These are phyloP conservation scores for Micropoecilia bifurca DNA, from an alignment of 2,797 vertebrate genomes.

Conservation along the genomic window DNA sequence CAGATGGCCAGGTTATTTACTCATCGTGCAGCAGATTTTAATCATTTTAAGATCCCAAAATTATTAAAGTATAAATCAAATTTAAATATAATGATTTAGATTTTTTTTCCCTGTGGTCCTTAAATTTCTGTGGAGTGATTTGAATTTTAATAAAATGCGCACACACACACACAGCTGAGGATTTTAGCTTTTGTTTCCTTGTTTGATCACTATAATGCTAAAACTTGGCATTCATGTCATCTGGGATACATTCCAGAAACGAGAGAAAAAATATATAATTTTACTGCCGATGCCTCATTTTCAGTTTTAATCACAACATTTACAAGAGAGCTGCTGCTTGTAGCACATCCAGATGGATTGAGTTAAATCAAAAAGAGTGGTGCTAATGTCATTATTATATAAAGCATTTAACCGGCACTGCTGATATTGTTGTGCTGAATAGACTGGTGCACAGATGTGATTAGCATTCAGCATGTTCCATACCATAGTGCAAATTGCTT, in stretches of 20 bases:
- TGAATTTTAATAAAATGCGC: slow-evolving; percentile 45
- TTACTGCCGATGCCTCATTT: slow-evolving; percentile 65
- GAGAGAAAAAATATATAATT: slow-evolving; percentile 46
- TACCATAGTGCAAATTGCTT: slow-evolving; percentile 48
- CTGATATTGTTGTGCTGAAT: slow-evolving; percentile 64
- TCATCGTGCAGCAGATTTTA: background rate
- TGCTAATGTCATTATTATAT: slow-evolving; percentile 67
- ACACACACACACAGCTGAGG: slow-evolving; percentile 31
- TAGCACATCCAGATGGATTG: slow-evolving; percentile 62
- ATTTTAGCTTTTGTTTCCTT: slow-evolving; percentile 64
- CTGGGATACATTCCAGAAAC: slow-evolving; percentile 72
- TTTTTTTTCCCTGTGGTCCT: slow-evolving; percentile 33
- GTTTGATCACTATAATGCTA: slow-evolving; percentile 69
- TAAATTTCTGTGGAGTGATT: slow-evolving; percentile 51
- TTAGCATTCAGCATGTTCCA: slow-evolving; percentile 53
- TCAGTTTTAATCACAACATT: slow-evolving; percentile 69
- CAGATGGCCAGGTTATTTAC: background rate
- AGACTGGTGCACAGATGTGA: slow-evolving; percentile 43
- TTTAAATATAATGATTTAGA: slow-evolving; percentile 34
- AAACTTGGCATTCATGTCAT: slow-evolving; percentile 60
- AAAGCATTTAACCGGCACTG: slow-evolving; percentile 54
- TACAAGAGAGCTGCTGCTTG: slow-evolving; percentile 60
- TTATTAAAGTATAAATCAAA: slow-evolving; percentile 28
- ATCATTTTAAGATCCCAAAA: background rate
- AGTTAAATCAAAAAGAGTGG: slow-evolving; percentile 65